phyloP scores from a whole-genome alignment of 2,888 invertebrate genomes.

The Lypha dubia region DNA sequence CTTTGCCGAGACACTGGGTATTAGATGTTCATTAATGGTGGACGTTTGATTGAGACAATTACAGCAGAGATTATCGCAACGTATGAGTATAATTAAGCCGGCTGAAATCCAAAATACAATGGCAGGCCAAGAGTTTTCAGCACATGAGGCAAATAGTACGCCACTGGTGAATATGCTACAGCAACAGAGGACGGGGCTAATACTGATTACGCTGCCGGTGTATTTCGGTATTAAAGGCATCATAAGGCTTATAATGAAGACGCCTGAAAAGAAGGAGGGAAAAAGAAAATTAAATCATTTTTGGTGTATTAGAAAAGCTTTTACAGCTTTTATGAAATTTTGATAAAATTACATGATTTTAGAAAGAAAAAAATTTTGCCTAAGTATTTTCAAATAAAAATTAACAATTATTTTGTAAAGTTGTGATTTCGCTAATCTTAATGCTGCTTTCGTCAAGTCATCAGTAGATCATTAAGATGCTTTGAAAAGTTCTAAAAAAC shows the following conservation, averaged over 20 bases:
- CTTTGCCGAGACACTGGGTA: conserved; percentile 82
- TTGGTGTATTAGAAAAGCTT: background rate
- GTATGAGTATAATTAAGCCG: conserved; percentile 79
- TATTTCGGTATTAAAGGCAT: conserved; percentile 83
- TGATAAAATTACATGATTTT: too few species aligned
- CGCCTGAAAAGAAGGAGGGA: conserved; percentile 73
- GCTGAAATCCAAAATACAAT: conserved; percentile 81
- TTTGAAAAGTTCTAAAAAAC: too few species aligned
- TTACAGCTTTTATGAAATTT: background rate
- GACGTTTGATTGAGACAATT: conserved; percentile 80
- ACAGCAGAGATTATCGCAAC: conserved; percentile 83
- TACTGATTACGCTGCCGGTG: conserved; percentile 80
- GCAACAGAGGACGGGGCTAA: conserved; percentile 81
- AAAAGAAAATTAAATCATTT: background rate
- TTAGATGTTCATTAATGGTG: conserved; percentile 79
- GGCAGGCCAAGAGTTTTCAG: conserved; percentile 82
- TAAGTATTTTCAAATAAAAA: too few species aligned
- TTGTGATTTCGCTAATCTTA: too few species aligned
- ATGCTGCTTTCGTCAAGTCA: too few species aligned
- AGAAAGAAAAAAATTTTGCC: too few species aligned
- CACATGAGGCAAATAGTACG: conserved; percentile 79
- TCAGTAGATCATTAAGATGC: too few species aligned
- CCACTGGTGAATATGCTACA: conserved; percentile 78
- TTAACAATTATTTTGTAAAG: too few species aligned
- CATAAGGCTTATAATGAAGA: conserved; percentile 81